Evolutionary conservation across 1,140 invertebrate species (phyloP).

Genomic region (Solen grandis): DNA sequence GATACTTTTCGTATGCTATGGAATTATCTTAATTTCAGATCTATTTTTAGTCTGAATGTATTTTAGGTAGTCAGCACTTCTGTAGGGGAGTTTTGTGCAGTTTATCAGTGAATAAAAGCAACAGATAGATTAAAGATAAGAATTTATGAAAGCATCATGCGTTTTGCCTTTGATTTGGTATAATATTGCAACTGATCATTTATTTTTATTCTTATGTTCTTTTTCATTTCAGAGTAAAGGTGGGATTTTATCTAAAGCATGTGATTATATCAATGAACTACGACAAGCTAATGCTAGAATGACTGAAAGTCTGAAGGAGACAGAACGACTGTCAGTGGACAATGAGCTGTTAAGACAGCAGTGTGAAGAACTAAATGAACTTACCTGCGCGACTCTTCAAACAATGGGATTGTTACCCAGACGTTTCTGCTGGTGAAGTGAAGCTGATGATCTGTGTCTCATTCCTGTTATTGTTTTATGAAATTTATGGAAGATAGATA

Average conservation of each 20-base stretch:
- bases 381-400: slow-evolving; percentile 83
- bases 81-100: too few species aligned
- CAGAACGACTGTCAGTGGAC: slow-evolving; percentile 84
- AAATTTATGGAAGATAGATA: not conserved
- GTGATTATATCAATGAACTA: slow-evolving; percentile 95
- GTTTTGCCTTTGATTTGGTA: too few species aligned
- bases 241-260: slow-evolving; percentile 96
- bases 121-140: too few species aligned
- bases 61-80: too few species aligned
- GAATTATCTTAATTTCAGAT: too few species aligned
- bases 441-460: slow-evolving; percentile 75
- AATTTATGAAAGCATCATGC: too few species aligned
- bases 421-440: slow-evolving; percentile 66
- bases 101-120: too few species aligned
- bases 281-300: slow-evolving; percentile 88
- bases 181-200: too few species aligned
- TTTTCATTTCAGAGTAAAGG: slow-evolving; percentile 91
- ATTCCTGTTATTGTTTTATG: not conserved
- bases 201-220: too few species aligned
- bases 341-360: slow-evolving; percentile 83
- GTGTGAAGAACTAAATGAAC: slow-evolving; percentile 83
- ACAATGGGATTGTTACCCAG: too few species aligned
- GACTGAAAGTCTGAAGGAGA: slow-evolving; percentile 84
- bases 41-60: too few species aligned
- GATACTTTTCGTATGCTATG: too few species aligned